Evolutionary conservation across 2,888 invertebrate genomes (phyloP).

Genomic region (Drosophila borborema): DNA sequence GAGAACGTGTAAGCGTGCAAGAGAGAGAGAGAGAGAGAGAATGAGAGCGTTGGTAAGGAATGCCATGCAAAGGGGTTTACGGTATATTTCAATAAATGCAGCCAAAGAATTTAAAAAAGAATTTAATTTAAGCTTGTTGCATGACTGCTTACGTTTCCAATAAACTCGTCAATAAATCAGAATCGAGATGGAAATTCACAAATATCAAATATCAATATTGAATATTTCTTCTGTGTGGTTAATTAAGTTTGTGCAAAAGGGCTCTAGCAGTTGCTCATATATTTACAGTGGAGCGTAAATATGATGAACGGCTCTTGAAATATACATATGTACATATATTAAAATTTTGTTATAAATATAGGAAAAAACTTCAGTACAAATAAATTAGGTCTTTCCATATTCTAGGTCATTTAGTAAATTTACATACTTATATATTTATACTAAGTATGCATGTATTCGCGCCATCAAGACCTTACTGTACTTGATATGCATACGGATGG

Average conservation of each 20-base stretch:
- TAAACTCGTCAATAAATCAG: constrained; percentile 2
- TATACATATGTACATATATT: too few relatives aligned
- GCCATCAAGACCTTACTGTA: too few relatives aligned
- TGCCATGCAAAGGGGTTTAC: constrained; percentile 8
- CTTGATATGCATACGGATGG: too few relatives aligned
- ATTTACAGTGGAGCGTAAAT: neutral
- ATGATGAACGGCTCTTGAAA: too few relatives aligned
- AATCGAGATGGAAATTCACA: neutral
- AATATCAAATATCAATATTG: constrained; percentile 3
- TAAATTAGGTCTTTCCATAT: neutral
- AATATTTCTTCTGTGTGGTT: constrained; percentile 1
- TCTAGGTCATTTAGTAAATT: too few relatives aligned
- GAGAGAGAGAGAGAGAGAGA: neutral
- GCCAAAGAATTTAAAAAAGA: constrained; percentile 26
- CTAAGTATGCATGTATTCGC: neutral
- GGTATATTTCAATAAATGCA: constrained; percentile 25
- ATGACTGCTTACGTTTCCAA: constrained; percentile 1
- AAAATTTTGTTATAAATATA: too few relatives aligned
- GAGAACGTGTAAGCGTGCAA: neutral
- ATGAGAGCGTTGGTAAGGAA: constrained; percentile 13
- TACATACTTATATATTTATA: neutral
- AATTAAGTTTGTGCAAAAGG: neutral
- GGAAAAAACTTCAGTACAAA: neutral
- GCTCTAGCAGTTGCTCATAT: neutral
- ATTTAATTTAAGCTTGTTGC: constrained; percentile 27